Evolutionary conservation across 2,797 vertebrate genomes (phyloP), one percentile per base, ranked within the genome.

Genomic region (Rhynchotus rufescens): DNA sequence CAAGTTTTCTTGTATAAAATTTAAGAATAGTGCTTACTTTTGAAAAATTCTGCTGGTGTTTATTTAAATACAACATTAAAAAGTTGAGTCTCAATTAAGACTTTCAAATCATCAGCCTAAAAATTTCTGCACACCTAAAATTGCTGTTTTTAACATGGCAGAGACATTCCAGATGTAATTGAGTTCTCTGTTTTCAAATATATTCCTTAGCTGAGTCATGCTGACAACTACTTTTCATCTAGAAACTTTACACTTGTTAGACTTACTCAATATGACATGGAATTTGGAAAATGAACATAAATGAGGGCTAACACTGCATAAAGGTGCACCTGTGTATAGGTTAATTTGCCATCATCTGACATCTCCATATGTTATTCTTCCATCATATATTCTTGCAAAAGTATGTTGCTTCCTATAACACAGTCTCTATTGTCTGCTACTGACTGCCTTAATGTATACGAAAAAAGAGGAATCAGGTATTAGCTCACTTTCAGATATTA

Each of bases 201-300:
- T 90, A 62, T 89, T 68, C 62, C n/a, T 89, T 86, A 59, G n/a
- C 86, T 56, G 73, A 80, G 69, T 85, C 76, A 83, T 11, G 47
- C 44, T 94, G 84, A 90, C 90, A 94, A 89, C 59, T 44, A 62
- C 38, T 93, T 94, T 94, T 90, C 56, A 65, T 89, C 73, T 60
- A 73, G 79, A 89, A 80, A 78, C 69, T 68, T 90, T 78, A 62
- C 69, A 75, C 69, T 83, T 89, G 54, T 76, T 89, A 26, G 86
- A 34, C 62, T 78, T 71, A 68, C 66, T 83, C 51, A 83, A 44
- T 93, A 82, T 83, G 73, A 59, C 6, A 1, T 69, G 92, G 84
- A 93, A 93, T 94, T 94, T 57, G 72, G 52, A 95, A 90, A 89
- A 95, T 88, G 56, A 87, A 42, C 23, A 2, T 0, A 62, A 78